Percentiles rank a stretch among this genome's conserved stretches.
These are phyloP conservation scores for Lysandra coridon DNA, from an alignment of 2,888 invertebrate species.

Conservation along the genomic window DNA sequence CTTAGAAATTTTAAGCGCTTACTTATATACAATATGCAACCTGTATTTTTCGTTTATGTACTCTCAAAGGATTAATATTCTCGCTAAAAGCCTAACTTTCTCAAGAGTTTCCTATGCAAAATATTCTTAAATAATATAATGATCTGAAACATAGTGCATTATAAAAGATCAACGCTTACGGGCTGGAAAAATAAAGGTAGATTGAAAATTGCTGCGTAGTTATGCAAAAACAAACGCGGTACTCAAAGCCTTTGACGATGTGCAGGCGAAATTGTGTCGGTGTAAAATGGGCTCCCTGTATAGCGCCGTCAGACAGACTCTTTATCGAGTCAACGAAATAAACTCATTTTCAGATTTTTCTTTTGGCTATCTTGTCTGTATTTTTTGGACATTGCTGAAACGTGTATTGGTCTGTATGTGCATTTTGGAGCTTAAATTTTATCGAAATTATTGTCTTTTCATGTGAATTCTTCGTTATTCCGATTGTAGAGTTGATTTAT, in stretches of 20 bases:
- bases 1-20: background rate
- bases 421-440: background rate
- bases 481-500: background rate
- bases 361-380: background rate
- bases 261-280: constrained; percentile 50
- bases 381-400: background rate
- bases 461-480: too few species aligned
- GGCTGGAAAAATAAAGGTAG: constrained; percentile 33
- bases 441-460: background rate
- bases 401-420: background rate
- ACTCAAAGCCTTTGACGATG: constrained; percentile 44
- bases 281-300: constrained; percentile 40
- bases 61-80: background rate
- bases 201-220: constrained; percentile 36
- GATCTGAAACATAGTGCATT: background rate
- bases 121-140: background rate
- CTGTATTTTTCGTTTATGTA: background rate
- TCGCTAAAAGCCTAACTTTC: background rate
- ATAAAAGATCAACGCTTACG: constrained; percentile 26
- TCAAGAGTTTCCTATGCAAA: background rate
- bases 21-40: background rate
- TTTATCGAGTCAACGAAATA: constrained; percentile 22
- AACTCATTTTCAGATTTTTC: constrained; percentile 2
- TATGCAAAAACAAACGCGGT: constrained; percentile 37
- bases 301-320: constrained; percentile 1